These are phyloP conservation scores for Cosmopolites sordidus DNA, from an alignment of 2,888 invertebrate genomes.

Conservation along the genomic window DNA sequence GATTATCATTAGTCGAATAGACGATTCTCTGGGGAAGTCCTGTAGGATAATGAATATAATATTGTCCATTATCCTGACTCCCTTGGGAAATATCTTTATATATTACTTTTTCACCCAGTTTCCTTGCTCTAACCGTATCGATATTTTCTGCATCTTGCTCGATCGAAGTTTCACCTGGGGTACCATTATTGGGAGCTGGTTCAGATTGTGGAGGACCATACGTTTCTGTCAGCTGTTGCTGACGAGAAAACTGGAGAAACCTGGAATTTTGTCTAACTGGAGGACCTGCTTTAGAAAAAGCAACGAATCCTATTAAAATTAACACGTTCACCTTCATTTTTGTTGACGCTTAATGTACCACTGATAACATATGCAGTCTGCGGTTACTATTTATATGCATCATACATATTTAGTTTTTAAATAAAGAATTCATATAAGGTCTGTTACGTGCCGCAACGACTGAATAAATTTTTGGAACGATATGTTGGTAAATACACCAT, in stretches of 20 bases:
- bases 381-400: background rate
- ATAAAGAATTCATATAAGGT: background rate
- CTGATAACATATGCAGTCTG: background rate
- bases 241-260: background rate
- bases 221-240: constrained; percentile 38
- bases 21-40: constrained; percentile 60
- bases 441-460: background rate
- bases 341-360: background rate
- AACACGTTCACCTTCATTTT: background rate
- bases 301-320: background rate
- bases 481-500: background rate
- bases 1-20: constrained; percentile 55
- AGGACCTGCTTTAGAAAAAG: background rate
- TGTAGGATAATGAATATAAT: constrained; percentile 61
- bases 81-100: constrained; percentile 3
- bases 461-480: background rate
- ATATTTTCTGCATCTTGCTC: constrained; percentile 1
- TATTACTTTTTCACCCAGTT: constrained; percentile 16
- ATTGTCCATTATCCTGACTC: constrained; percentile 51
- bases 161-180: constrained; percentile 29
- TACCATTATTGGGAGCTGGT: background rate
- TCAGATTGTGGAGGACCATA: constrained; percentile 42
- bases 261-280: background rate
- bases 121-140: constrained; percentile 11
- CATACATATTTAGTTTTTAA: background rate